Conservation (phyloP, 2,113 vertebrate species). For the Lamprotornis superbus region DNA sequence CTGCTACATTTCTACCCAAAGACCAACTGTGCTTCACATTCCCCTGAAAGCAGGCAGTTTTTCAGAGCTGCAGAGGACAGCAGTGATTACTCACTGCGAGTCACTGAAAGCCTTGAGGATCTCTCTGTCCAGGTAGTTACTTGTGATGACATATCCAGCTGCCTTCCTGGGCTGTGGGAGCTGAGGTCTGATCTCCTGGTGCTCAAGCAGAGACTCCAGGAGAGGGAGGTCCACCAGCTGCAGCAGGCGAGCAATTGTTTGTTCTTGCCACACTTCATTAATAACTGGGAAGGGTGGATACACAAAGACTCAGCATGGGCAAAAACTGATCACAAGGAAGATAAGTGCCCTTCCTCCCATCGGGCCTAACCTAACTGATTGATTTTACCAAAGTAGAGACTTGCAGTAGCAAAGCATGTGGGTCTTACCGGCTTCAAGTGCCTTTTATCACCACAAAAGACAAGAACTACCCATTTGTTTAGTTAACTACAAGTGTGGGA, state of each 20-base stretch:
- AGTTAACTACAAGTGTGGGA: not conserved
- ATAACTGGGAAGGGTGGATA: conserved; percentile 75
- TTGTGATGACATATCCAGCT: conserved; percentile 77
- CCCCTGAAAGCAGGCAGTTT: not conserved
- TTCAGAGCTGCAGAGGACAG: not conserved
- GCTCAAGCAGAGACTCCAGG: conserved; percentile 85
- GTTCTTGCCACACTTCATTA: conserved; percentile 92
- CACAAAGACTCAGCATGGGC: not conserved
- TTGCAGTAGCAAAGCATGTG: not conserved
- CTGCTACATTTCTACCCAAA: not conserved
- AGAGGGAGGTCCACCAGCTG: conserved; percentile 94
- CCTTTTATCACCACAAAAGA: conserved; percentile 26
- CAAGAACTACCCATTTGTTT: conserved; percentile 57
- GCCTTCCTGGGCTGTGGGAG: conserved; percentile 73
- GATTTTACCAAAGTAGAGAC: not conserved
- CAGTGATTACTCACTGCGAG: conserved; percentile 83
- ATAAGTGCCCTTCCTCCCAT: not conserved
- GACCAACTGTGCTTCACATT: not conserved
- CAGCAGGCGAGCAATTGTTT: conserved; percentile 87
- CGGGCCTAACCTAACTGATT: not conserved
- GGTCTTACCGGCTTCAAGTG: not conserved
- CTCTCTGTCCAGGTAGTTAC: conserved; percentile 90
- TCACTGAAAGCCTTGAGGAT: conserved; percentile 96
- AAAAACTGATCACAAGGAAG: not conserved
- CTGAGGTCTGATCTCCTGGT: conserved; percentile 65